phyloP scores from a whole-genome alignment of 2,113 vertebrate species.

The Microcebus jonahi region DNA sequence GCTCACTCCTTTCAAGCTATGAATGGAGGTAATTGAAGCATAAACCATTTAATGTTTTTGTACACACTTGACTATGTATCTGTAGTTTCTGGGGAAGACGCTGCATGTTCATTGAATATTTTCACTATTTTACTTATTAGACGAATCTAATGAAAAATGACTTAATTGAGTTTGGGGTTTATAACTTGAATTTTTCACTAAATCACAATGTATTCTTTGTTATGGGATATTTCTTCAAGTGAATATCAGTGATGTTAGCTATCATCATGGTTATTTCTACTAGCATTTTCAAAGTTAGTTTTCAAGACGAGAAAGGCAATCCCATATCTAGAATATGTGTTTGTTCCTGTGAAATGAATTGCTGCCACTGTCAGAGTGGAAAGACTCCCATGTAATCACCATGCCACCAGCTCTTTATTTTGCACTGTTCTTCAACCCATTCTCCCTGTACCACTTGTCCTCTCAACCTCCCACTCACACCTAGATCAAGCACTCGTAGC shows the following conservation, averaged over 20 bases:
- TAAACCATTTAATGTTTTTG: conserved; percentile 24
- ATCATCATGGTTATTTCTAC: not conserved
- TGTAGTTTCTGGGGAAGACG: conserved; percentile 21
- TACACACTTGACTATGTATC: not conserved
- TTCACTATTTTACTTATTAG: conserved; percentile 44
- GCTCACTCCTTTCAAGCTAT: conserved; percentile 22
- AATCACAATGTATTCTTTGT: not conserved
- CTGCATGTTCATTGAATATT: not conserved
- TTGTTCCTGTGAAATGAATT: not conserved
- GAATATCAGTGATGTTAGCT: not conserved
- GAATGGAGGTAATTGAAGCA: conserved; percentile 42
- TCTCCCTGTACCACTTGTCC: not conserved
- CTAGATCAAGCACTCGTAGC: not conserved
- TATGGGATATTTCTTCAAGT: not conserved
- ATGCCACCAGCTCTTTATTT: not conserved
- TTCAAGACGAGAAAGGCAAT: not conserved
- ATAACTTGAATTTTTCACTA: conserved; percentile 3
- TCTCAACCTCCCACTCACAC: not conserved
- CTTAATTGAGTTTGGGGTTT: not conserved
- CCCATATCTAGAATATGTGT: not conserved
- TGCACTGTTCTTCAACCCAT: not conserved
- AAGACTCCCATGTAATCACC: not conserved
- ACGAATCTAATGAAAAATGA: not conserved
- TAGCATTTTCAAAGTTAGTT: conserved; percentile 2
- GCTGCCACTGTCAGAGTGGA: not conserved